Evolutionary conservation across 2,113 vertebrate genomes (phyloP).

Genomic region (Perca schrenkii): DNA sequence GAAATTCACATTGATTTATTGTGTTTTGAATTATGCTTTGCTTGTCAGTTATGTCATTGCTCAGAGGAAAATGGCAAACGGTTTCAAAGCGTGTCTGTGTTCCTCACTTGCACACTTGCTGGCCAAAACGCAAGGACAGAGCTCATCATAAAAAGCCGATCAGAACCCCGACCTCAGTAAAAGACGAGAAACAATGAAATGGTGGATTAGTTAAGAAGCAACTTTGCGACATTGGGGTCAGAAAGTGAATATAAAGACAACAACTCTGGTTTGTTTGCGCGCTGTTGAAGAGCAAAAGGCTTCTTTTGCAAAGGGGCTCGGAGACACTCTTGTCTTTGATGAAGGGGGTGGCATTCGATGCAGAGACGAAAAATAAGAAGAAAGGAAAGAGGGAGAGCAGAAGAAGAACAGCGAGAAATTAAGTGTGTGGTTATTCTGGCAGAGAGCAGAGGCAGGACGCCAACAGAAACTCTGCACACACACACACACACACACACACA

Average conservation of each 20-base stretch:
- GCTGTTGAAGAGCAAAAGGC: slow-evolving; percentile 9
- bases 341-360: slow-evolving; percentile 60
- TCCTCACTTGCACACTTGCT: slow-evolving; percentile 22
- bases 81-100: slow-evolving; percentile 50
- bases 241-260: slow-evolving; percentile 17
- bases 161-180: slow-evolving; percentile 22
- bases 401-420: slow-evolving; percentile 61
- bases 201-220: not conserved
- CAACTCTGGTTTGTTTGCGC: slow-evolving; percentile 41
- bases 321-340: slow-evolving; percentile 65
- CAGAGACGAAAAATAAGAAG: slow-evolving; percentile 30
- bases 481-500: not conserved
- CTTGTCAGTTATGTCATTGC: slow-evolving; percentile 42
- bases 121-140: slow-evolving; percentile 37
- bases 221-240: slow-evolving; percentile 11
- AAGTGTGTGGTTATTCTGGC: slow-evolving; percentile 67
- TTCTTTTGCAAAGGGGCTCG: slow-evolving; percentile 52
- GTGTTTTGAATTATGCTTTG: slow-evolving; percentile 51
- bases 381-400: slow-evolving; percentile 24
- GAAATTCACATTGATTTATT: slow-evolving; percentile 58
- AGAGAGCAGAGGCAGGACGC: slow-evolving; percentile 53
- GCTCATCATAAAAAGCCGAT: slow-evolving; percentile 32
- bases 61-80: slow-evolving; percentile 41
- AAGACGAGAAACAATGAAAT: slow-evolving; percentile 16
- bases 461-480: slow-evolving; percentile 71